A percentile compares a stretch with the other conserved stretches of the same genome.
phyloP scores from a whole-genome alignment of 1,140 invertebrate species.

The Lasioglossum baleicum region DNA sequence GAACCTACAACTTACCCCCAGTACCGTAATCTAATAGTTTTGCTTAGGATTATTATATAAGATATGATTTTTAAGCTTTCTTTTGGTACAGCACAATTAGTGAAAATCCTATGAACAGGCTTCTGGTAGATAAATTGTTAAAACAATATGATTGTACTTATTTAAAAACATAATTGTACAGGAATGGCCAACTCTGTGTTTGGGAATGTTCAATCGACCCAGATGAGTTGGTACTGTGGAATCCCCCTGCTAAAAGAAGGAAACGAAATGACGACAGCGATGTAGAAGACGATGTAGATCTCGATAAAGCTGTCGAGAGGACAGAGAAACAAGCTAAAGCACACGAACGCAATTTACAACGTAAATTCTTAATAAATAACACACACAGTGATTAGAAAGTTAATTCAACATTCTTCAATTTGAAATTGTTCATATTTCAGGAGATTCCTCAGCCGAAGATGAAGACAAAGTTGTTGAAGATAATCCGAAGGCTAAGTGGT shows the following conservation, averaged over 20 bases:
- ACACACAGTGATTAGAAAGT: background rate
- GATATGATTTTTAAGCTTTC: too few relatives aligned
- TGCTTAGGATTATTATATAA: too few relatives aligned
- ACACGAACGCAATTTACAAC: constrained; percentile 19
- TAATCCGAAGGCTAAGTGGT: constrained; percentile 75
- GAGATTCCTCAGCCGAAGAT: background rate
- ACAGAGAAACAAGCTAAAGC: constrained; percentile 53
- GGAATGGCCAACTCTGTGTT: constrained; percentile 87
- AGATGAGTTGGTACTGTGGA: constrained; percentile 81
- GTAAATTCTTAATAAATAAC: background rate
- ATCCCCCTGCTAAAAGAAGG: constrained; percentile 79
- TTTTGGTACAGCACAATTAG: too few relatives aligned
- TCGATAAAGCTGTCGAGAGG: constrained; percentile 73
- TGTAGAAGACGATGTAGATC: constrained; percentile 77
- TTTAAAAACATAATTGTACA: constrained; percentile 48
- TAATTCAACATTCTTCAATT: background rate
- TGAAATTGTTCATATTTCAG: constrained; percentile 13
- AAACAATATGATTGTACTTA: too few relatives aligned
- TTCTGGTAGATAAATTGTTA: too few relatives aligned
- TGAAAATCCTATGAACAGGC: too few relatives aligned
- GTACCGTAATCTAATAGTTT: too few relatives aligned
- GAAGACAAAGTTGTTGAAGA: background rate
- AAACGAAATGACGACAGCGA: constrained; percentile 72
- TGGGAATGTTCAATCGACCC: constrained; percentile 92
- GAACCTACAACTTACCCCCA: too few relatives aligned